phyloP scores from a whole-genome alignment of 2,113 vertebrate species.

The Chloebia gouldiae region DNA sequence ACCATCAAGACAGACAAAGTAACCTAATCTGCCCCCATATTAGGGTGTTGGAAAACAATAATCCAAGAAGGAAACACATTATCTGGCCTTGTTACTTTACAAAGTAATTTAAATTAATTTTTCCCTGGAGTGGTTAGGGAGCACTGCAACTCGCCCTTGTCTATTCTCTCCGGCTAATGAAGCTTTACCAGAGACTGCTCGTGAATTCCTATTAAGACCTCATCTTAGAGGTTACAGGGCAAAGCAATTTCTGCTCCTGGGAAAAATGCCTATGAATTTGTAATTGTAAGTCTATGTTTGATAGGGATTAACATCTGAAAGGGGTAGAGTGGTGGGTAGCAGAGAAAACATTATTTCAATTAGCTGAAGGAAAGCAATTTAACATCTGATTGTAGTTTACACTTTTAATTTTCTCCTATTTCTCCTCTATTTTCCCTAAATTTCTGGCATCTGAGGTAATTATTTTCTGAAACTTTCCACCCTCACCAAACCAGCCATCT shows the following conservation, averaged over 20 bases:
- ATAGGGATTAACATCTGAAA: slow-evolving; percentile 76
- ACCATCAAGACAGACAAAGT: slow-evolving; percentile 23
- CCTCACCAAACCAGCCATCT: neutral
- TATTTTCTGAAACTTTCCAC: slow-evolving; percentile 5
- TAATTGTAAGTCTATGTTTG: slow-evolving; percentile 70
- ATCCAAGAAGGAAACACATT: slow-evolving; percentile 65
- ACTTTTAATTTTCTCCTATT: slow-evolving; percentile 34
- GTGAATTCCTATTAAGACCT: slow-evolving; percentile 72
- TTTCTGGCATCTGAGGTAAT: neutral
- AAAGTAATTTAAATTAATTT: slow-evolving; percentile 76
- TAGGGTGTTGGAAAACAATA: slow-evolving; percentile 72
- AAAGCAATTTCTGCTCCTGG: slow-evolving; percentile 74
- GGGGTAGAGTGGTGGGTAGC: slow-evolving; percentile 48
- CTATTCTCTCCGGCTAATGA: slow-evolving; percentile 74
- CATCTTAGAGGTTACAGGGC: slow-evolving; percentile 73
- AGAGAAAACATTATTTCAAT: slow-evolving; percentile 70
- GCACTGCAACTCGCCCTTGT: slow-evolving; percentile 64
- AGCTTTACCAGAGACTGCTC: slow-evolving; percentile 65
- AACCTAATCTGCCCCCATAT: slow-evolving; percentile 71
- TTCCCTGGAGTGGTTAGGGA: slow-evolving; percentile 76
- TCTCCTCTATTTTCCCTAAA: neutral
- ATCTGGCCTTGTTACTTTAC: slow-evolving; percentile 69
- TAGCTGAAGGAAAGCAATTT: slow-evolving; percentile 60
- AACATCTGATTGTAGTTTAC: slow-evolving; percentile 54
- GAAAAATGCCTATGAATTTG: slow-evolving; percentile 73